Evolutionary conservation across 2,797 vertebrate genomes (phyloP).

Genomic region (Crypturellus tataupa): DNA sequence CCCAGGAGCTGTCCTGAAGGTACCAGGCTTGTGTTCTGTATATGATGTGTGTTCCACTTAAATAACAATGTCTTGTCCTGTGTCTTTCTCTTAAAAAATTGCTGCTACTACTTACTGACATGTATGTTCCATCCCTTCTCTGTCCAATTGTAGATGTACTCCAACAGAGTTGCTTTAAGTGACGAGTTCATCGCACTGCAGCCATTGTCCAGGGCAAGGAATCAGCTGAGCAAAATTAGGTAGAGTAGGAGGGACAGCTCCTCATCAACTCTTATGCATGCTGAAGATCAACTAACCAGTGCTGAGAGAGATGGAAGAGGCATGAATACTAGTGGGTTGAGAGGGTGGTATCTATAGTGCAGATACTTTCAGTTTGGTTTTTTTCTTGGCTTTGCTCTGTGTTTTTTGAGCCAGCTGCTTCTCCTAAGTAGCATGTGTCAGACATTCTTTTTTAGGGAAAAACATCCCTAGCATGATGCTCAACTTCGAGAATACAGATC

Average conservation of each 20-base stretch:
- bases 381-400: slow-evolving; percentile 76
- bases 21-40: slow-evolving; percentile 57
- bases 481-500: slow-evolving; percentile 52
- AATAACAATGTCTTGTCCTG: slow-evolving; percentile 77
- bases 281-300: slow-evolving; percentile 79
- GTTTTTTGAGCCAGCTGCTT: slow-evolving; percentile 74
- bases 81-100: slow-evolving; percentile 79
- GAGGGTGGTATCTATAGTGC: slow-evolving; percentile 41
- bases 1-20: slow-evolving; percentile 23
- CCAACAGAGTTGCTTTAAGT: slow-evolving; percentile 97
- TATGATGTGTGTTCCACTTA: slow-evolving; percentile 62
- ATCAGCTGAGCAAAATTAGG: slow-evolving; percentile 99
- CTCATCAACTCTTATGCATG: slow-evolving; percentile 87
- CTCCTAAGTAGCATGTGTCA: slow-evolving; percentile 66
- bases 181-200: slow-evolving; percentile 99
- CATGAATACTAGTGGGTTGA: slow-evolving; percentile 73
- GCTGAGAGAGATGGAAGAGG: slow-evolving; percentile 79
- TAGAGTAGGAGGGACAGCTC: slow-evolving; percentile 90
- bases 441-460: slow-evolving; percentile 27
- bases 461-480: slow-evolving; percentile 69
- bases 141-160: slow-evolving; percentile 94
- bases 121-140: slow-evolving; percentile 87
- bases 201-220: slow-evolving; percentile 98
- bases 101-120: slow-evolving; percentile 81
- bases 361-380: slow-evolving; percentile 44